Evolutionary conservation across 2,113 vertebrate genomes (phyloP), one percentile per base, ranked within the genome.

Genomic region (Burhinus oedicnemus): DNA sequence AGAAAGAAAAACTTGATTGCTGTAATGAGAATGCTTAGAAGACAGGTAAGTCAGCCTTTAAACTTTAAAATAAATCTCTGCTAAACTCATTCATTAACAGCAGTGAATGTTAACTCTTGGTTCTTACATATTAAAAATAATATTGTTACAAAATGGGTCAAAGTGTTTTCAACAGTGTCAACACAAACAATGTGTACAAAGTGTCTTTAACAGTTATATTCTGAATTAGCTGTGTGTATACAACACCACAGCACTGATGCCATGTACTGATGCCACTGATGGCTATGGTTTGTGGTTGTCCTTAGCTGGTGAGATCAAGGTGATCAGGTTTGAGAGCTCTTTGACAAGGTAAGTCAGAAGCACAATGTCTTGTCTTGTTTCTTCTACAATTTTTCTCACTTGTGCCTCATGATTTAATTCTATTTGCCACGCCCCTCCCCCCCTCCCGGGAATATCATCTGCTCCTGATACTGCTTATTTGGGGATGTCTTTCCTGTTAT

Each of bases 211-310:
- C 16, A 27, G 27, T 38, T 15, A 10, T 22, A 29, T 34, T 77
- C 22, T 58, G n/a, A 42, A 34, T 65, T 84, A 55, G 4, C 12
- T 55, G 2, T 51, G 25, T 32, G 7, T 15, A 10, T 34, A 21
- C 29, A 51, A 4, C 32, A 49, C 6, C 44, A 9, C 8, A 57
- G 38, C 29, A 32, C 22, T 42, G 62, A 38, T 49, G 69, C 10
- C 21, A 13, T 7, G 8, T 34, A 32, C 22, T 42, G 62, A 38
- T 49, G 69, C 10, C 21, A 13, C 23, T 49, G 11, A 44, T 45
- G 25, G 13, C 15, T 72, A 5, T 0, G 1, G 11, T 70, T 82
- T 15, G 4, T 19, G 14, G 8, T 21, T 11, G 14, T 57, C 45
- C 8, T 62, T 40, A 27, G 9, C 1, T 25, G 9, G 12, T 45